Evolutionary conservation across 2,113 vertebrate genomes (phyloP), one percentile per base, ranked within the genome.

Genomic region (Pteruthius melanotis): DNA sequence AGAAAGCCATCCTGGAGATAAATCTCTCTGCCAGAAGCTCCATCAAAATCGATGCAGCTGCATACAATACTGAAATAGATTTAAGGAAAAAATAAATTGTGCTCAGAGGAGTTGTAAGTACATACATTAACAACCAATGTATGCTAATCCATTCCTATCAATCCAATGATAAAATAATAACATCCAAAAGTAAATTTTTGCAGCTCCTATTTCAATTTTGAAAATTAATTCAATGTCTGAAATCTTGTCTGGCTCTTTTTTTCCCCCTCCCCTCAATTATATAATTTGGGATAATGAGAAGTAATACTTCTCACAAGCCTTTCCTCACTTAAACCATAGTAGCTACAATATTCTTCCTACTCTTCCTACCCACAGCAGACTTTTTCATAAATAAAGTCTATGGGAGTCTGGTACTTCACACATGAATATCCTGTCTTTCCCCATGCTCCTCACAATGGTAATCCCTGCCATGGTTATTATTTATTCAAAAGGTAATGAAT

Each of bases 401-500:
- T 68, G 65, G 61, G 76, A 86, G 59, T 60, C 66, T 50, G 54
- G 39, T n/a, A 17, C 33, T 80, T 79, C 50, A 47, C 24, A 44
- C 44, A 35, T 57, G 75, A 86, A 66, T 60, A 37, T 54, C 59
- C 42, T 69, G 39, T 85, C 70, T 71, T 79, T 69, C n/a, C 49
- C n/a, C 13, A 23, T 59, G 35, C 35, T 83, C 40, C 23, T 90
- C 68, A 56, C 64, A 77, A 33, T 13, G 26, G 35, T 31, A 45
- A 22, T 52, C 24, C 33, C 49, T 90, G 30, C 33, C 37, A 45
- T 16, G 31, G 52, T 84, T 61, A 53, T 88, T 91, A 87, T 74
- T 93, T 78, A 94, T 91, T 92, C 33, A 74, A 77, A 89, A 81
- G 63, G n/a, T 75, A 83, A 83, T 65, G 45, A 92, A 69, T 53